These are phyloP conservation scores for Heterocephalus glaber DNA, from an alignment of 2,113 vertebrate genomes.

Conservation along the genomic window DNA sequence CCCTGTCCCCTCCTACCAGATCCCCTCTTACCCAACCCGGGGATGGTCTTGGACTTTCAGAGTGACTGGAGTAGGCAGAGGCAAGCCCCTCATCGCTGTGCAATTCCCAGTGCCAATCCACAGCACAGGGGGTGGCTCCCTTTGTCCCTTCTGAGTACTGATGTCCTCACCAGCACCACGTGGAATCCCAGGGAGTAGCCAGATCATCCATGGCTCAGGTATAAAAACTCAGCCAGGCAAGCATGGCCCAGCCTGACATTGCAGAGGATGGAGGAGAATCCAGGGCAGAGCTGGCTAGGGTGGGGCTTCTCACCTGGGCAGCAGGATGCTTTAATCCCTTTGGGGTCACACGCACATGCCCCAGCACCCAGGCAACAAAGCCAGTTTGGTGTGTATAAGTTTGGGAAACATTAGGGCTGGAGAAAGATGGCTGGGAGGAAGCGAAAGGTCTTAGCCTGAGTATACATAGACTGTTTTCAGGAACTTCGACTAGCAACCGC, in stretches of 20 bases:
- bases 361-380: not conserved
- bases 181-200: not conserved
- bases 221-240: not conserved
- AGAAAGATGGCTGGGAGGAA: not conserved
- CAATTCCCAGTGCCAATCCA: rapidly evolving
- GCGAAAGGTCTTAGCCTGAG: not conserved
- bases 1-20: too few species aligned
- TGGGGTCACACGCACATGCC: not conserved
- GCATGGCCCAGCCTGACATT: not conserved
- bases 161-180: rapidly evolving
- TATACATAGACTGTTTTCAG: not conserved
- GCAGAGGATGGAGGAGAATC: not conserved
- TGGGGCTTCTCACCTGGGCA: not conserved
- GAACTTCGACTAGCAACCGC: not conserved
- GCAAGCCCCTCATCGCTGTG: not conserved
- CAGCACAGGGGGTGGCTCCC: not conserved
- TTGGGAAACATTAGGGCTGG: not conserved
- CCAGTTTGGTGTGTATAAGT: not conserved
- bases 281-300: not conserved
- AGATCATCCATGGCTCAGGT: rapidly evolving
- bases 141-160: not conserved
- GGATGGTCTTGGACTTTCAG: not conserved
- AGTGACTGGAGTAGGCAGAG: not conserved
- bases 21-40: not conserved
- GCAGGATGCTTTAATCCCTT: not conserved